A percentile compares a stretch with the other conserved stretches of the same genome.
These are phyloP conservation scores for Aphis craccivora DNA, from an alignment of 1,140 invertebrate species.

Conservation along the genomic window DNA sequence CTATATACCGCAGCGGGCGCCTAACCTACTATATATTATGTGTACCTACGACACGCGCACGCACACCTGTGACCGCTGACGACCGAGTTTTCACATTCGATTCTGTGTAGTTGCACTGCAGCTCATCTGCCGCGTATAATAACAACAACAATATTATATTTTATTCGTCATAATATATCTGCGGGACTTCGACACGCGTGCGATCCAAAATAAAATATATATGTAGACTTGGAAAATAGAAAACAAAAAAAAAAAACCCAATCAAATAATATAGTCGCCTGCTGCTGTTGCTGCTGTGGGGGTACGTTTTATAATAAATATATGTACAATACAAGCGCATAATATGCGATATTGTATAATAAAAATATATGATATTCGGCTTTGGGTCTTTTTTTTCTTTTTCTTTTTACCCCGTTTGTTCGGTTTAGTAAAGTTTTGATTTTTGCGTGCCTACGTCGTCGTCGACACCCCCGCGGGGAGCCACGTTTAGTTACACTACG, in stretches of 20 bases:
- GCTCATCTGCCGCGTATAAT: neutral
- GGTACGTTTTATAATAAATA: neutral
- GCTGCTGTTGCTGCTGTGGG: too few species aligned
- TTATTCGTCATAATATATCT: neutral
- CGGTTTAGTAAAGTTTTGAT: neutral
- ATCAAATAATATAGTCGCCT: neutral
- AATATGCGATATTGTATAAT: too few species aligned
- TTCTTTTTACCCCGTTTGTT: neutral
- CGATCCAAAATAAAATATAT: neutral
- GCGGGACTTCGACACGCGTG: neutral
- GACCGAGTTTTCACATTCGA: neutral
- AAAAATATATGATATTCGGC: neutral
- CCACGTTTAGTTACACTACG: slow-evolving; percentile 17
- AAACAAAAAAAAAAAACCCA: neutral
- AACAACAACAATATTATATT: neutral
- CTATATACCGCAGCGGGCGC: too few species aligned
- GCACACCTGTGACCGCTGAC: neutral
- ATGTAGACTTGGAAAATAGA: neutral
- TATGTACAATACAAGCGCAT: too few species aligned
- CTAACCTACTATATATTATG: neutral
- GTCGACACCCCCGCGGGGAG: neutral
- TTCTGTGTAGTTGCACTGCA: neutral
- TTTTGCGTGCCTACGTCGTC: neutral
- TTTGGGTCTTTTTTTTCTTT: neutral
- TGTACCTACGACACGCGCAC: neutral